Conservation (phyloP, 2,888 invertebrate genomes). For the Brachypterus glaber region DNA sequence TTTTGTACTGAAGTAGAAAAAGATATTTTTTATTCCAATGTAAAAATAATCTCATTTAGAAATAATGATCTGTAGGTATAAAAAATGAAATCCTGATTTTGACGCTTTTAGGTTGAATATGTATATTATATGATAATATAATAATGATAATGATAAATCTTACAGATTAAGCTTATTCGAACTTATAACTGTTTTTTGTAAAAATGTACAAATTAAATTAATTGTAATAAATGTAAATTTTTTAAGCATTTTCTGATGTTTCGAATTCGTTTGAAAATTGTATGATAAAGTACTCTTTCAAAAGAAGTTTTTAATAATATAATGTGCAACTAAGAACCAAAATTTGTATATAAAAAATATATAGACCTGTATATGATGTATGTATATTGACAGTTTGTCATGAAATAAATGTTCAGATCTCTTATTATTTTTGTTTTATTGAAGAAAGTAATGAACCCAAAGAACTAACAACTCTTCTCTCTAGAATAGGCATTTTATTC, state of each 20-base stretch:
- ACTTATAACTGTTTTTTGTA: too few species aligned
- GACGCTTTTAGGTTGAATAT: too few species aligned
- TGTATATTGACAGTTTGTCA: slow-evolving; percentile 39
- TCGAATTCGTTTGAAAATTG: slow-evolving; percentile 23
- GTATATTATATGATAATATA: too few species aligned
- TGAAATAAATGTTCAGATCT: slow-evolving; percentile 41
- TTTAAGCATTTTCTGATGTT: slow-evolving; percentile 27
- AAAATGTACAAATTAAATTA: slow-evolving; percentile 17
- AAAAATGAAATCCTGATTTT: too few species aligned
- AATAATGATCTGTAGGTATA: too few species aligned
- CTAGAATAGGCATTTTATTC: too few species aligned
- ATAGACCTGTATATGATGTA: slow-evolving; percentile 33
- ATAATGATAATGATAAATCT: too few species aligned
- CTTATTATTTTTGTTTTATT: slow-evolving; percentile 18
- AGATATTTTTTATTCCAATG: too few species aligned
- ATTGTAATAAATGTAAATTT: slow-evolving; percentile 24
- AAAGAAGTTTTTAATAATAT: slow-evolving; percentile 14
- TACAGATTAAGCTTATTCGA: too few species aligned
- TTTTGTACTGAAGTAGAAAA: too few species aligned
- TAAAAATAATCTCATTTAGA: too few species aligned
- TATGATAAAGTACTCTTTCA: slow-evolving; percentile 14
- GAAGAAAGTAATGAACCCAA: background rate
- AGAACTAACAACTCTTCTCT: too few species aligned
- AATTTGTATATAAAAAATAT: slow-evolving; percentile 29
- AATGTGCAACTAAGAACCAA: slow-evolving; percentile 33